Evolutionary conservation across 1,140 invertebrate species (phyloP).

Genomic region (Argopecten irradians): DNA sequence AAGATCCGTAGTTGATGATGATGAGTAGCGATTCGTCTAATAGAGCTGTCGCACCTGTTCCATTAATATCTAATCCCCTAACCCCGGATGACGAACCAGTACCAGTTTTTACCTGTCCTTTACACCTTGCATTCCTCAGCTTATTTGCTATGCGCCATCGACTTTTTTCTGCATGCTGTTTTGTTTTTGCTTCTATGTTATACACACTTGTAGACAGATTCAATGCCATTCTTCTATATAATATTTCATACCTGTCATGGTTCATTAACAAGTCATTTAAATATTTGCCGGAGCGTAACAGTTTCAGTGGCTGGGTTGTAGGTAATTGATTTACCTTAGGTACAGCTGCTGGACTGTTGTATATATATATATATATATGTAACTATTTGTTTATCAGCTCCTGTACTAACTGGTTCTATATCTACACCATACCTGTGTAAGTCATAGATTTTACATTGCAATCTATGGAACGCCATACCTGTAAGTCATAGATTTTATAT

Average conservation of each 20-base stretch:
- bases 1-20: background rate
- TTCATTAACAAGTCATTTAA: background rate
- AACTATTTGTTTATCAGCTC: background rate
- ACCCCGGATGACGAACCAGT: background rate
- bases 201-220: background rate
- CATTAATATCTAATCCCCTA: background rate
- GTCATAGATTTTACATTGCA: background rate
- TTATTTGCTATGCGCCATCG: background rate
- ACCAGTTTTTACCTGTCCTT: background rate
- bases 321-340: background rate
- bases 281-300: background rate
- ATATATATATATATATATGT: too few species aligned
- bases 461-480: too few species aligned
- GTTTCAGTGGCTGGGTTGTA: background rate
- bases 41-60: background rate
- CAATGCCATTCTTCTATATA: background rate
- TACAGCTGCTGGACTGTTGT: background rate
- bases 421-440: background rate
- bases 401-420: background rate
- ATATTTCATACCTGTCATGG: background rate
- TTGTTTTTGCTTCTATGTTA: background rate
- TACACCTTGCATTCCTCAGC: background rate
- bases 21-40: background rate
- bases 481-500: background rate
- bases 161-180: background rate